Conservation (phyloP, 2,888 invertebrate genomes). For the Cheilosia vernalis region DNA sequence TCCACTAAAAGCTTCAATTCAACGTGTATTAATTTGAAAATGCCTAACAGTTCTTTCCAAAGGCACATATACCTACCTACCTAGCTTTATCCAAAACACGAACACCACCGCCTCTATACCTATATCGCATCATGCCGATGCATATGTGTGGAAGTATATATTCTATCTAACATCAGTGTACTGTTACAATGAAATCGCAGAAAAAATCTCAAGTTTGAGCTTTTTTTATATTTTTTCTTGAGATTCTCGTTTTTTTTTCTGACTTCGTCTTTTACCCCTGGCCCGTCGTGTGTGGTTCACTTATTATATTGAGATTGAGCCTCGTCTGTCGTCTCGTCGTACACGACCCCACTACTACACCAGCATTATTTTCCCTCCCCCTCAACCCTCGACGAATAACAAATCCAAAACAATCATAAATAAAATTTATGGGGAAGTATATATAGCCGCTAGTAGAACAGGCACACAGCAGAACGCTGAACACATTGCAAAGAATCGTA, state of each 20-base stretch:
- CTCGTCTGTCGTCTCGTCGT: constrained; percentile 1
- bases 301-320: constrained; percentile 12
- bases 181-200: constrained; percentile 40
- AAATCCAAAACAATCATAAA: constrained; percentile 48
- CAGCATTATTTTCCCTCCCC: not conserved
- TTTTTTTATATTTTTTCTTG: constrained; percentile 8
- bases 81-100: not conserved
- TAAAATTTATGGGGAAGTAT: constrained; percentile 10
- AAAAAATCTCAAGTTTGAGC: constrained; percentile 25
- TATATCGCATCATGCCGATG: too few species aligned
- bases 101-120: too few species aligned
- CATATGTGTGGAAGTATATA: not conserved
- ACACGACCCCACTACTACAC: constrained; percentile 26
- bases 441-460: not conserved
- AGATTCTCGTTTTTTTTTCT: constrained; percentile 7
- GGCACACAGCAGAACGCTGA: too few species aligned
- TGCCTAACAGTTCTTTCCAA: constrained; percentile 29
- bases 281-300: not conserved
- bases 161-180: constrained; percentile 11
- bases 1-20: constrained; percentile 33
- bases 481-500: not conserved
- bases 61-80: not conserved
- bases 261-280: not conserved
- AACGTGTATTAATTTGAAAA: constrained; percentile 35
- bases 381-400: not conserved